Evolutionary conservation across 2,113 vertebrate genomes (phyloP).

Genomic region (Lepidothrix coronata): DNA sequence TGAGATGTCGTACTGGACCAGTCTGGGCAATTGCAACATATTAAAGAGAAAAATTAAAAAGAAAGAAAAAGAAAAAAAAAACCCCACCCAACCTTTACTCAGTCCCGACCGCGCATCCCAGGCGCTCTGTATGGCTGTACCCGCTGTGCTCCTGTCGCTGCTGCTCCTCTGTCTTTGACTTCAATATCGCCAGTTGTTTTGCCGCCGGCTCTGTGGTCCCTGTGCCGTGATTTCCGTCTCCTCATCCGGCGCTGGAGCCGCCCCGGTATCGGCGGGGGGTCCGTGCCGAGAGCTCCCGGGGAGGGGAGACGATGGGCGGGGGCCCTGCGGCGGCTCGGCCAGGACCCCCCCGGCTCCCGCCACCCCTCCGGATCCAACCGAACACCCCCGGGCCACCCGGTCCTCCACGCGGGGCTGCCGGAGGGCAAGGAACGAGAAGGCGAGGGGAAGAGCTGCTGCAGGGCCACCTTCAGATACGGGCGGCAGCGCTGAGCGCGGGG

Average conservation of each 20-base stretch:
- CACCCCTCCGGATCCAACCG: not conserved
- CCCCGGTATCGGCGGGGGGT: not conserved
- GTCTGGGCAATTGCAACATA: constrained; percentile 72
- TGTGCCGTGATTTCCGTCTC: constrained; percentile 60
- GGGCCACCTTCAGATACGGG: not conserved
- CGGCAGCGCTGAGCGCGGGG: not conserved
- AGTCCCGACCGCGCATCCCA: constrained; percentile 32
- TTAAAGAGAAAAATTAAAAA: constrained; percentile 42
- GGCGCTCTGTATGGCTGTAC: constrained; percentile 68
- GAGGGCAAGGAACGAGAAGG: not conserved
- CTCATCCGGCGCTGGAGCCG: constrained; percentile 57
- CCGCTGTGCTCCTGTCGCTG: constrained; percentile 61
- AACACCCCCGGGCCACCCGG: too few relatives aligned
- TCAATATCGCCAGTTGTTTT: constrained; percentile 54
- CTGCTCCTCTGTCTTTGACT: constrained; percentile 47
- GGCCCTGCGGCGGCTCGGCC: not conserved
- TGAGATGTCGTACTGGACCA: constrained; percentile 78
- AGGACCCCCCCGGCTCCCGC: not conserved
- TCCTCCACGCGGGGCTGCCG: not conserved
- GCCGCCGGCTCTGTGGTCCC: constrained; percentile 56
- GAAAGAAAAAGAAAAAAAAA: not conserved
- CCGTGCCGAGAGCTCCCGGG: not conserved
- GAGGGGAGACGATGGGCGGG: not conserved
- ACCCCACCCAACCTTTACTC: not conserved
- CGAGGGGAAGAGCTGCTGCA: not conserved